phyloP scores from a whole-genome alignment of 2,888 invertebrate species.

The Formica aserva region DNA sequence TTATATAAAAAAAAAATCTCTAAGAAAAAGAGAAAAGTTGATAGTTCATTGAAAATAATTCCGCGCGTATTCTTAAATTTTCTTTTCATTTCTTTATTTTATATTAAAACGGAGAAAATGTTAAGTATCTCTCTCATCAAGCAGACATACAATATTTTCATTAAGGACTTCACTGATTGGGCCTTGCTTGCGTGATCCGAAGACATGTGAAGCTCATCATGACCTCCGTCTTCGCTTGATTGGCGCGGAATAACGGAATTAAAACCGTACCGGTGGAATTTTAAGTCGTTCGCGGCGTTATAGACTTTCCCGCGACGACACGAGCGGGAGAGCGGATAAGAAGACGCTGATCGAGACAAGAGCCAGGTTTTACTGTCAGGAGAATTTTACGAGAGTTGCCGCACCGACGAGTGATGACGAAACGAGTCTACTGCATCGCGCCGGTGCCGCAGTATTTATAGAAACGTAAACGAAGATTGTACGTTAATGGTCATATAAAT shows the following conservation, averaged over 20 bases:
- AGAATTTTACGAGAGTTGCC: slow-evolving; percentile 63
- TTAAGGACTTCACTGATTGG: slow-evolving; percentile 2
- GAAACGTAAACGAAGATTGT: slow-evolving; percentile 67
- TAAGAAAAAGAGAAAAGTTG: background rate
- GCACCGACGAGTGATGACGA: slow-evolving; percentile 59
- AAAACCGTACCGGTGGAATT: slow-evolving; percentile 41
- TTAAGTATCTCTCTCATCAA: background rate
- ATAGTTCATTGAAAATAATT: background rate
- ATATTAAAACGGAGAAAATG: background rate
- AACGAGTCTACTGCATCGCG: slow-evolving; percentile 65
- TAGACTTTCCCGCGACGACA: slow-evolving; percentile 42
- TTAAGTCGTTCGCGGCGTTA: slow-evolving; percentile 40
- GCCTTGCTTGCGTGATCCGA: background rate
- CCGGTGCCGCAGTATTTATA: slow-evolving; percentile 68
- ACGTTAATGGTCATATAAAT: slow-evolving; percentile 74
- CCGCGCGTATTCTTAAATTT: background rate
- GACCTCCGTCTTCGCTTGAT: slow-evolving; percentile 19
- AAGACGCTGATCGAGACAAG: slow-evolving; percentile 66
- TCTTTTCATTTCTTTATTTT: background rate
- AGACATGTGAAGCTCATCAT: slow-evolving; percentile 5
- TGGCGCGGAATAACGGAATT: slow-evolving; percentile 29
- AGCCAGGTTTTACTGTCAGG: slow-evolving; percentile 61
- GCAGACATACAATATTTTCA: background rate
- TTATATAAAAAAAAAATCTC: background rate
- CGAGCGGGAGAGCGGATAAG: slow-evolving; percentile 33